These are phyloP conservation scores for Chelmon rostratus DNA, from an alignment of 2,797 vertebrate species.

Conservation along the genomic window DNA sequence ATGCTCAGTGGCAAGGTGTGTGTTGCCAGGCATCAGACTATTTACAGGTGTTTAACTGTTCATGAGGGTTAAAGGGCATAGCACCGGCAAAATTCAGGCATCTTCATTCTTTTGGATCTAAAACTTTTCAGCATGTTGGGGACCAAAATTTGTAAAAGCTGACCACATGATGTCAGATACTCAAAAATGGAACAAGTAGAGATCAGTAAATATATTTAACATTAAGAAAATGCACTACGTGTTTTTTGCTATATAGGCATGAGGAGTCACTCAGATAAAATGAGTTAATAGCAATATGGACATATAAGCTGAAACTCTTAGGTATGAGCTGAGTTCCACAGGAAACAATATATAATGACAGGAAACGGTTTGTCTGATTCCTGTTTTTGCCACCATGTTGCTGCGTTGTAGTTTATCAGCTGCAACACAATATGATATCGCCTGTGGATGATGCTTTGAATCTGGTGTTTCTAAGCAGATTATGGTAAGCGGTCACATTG, in stretches of 20 bases:
- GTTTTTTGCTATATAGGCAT: no score
- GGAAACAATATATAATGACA: not conserved
- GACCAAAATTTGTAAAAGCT: not conserved
- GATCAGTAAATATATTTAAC: not conserved
- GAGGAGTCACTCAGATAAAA: not conserved
- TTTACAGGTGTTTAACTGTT: no score
- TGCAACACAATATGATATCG: constrained; percentile 8
- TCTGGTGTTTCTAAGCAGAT: constrained; percentile 42
- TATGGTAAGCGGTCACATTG: constrained; percentile 17
- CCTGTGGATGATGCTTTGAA: constrained; percentile 10
- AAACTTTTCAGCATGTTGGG: not conserved
- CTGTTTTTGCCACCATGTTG: not conserved
- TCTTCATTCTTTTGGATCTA: not conserved
- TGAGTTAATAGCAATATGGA: no score
- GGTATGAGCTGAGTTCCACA: no score
- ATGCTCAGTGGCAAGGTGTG: not conserved
- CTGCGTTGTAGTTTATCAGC: not conserved
- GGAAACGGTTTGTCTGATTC: not conserved
- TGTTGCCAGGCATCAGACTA: not conserved
- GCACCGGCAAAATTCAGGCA: no score
- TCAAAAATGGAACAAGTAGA: not conserved
- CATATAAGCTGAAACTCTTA: no score
- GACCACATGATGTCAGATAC: not conserved
- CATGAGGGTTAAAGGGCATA: no score
- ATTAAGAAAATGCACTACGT: not conserved